phyloP scores from a whole-genome alignment of 1,140 invertebrate species.

The Lepidurus packardi region DNA sequence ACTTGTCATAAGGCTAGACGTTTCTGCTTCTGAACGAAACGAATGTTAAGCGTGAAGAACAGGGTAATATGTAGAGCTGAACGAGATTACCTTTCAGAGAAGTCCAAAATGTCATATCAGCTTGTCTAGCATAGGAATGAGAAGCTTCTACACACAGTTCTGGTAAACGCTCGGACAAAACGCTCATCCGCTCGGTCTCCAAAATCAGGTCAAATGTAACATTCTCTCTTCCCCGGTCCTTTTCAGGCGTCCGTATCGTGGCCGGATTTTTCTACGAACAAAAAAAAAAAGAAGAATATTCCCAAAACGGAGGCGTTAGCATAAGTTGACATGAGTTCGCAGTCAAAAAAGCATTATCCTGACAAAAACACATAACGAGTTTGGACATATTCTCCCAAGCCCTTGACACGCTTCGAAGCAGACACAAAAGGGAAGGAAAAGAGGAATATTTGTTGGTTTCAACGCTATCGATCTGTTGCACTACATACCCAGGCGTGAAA shows the following conservation, averaged over 20 bases:
- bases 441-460: conserved; percentile 10
- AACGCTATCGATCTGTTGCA: conserved; percentile 13
- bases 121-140: conserved; percentile 32
- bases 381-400: conserved; percentile 6
- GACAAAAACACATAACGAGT: conserved; percentile 1
- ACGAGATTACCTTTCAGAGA: conserved; percentile 23
- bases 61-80: neutral
- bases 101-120: conserved; percentile 34
- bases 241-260: conserved; percentile 76
- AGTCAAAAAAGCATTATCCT: neutral
- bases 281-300: conserved; percentile 33
- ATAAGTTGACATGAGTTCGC: neutral
- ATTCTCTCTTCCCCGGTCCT: conserved; percentile 73
- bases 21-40: neutral
- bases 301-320: neutral
- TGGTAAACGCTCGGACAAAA: conserved; percentile 41
- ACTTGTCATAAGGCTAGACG: conserved; percentile 21
- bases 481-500: conserved; percentile 18
- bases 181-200: conserved; percentile 42
- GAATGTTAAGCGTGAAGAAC: neutral
- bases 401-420: conserved; percentile 2
- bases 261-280: conserved; percentile 68
- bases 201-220: conserved; percentile 75
- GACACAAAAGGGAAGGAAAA: conserved; percentile 10
- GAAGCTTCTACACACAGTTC: conserved; percentile 37